Evolutionary conservation across 2,113 vertebrate species (phyloP).

Genomic region (Trogon melanurus): DNA sequence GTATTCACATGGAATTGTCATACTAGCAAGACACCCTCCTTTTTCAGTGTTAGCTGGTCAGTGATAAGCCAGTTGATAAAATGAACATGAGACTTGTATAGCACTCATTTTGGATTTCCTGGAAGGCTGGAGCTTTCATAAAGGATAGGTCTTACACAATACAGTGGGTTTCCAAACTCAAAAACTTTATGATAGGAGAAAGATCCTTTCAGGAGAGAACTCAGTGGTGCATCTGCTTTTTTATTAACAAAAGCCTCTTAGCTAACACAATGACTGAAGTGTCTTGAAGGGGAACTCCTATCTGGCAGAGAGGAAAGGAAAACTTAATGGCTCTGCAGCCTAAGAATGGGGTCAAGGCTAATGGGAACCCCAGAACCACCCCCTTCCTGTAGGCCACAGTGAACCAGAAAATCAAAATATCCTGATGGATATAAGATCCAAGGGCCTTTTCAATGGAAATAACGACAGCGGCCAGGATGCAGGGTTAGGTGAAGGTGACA

Average conservation of each 20-base stretch:
- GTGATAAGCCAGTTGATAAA: not conserved
- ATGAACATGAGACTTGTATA: not conserved
- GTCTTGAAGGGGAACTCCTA: not conserved
- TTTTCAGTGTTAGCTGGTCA: not conserved
- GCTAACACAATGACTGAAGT: not conserved
- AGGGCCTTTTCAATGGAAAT: not conserved
- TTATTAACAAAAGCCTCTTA: not conserved
- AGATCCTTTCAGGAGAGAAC: not conserved
- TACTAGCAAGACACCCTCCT: not conserved
- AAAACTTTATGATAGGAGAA: not conserved
- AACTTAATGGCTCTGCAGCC: not conserved
- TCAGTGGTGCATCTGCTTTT: not conserved
- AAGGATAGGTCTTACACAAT: not conserved
- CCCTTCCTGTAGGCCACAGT: not conserved
- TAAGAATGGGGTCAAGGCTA: conserved; percentile 51
- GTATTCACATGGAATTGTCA: not conserved
- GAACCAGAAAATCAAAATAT: not conserved
- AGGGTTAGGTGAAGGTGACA: not conserved
- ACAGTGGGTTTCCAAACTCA: not conserved
- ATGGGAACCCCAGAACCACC: not conserved
- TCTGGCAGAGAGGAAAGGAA: not conserved
- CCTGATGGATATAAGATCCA: not conserved
- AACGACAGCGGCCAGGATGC: not conserved
- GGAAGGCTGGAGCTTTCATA: not conserved
- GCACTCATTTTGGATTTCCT: not conserved